Evolutionary conservation across 2,888 invertebrate species (phyloP).

Genomic region (Lysandra bellargus): DNA sequence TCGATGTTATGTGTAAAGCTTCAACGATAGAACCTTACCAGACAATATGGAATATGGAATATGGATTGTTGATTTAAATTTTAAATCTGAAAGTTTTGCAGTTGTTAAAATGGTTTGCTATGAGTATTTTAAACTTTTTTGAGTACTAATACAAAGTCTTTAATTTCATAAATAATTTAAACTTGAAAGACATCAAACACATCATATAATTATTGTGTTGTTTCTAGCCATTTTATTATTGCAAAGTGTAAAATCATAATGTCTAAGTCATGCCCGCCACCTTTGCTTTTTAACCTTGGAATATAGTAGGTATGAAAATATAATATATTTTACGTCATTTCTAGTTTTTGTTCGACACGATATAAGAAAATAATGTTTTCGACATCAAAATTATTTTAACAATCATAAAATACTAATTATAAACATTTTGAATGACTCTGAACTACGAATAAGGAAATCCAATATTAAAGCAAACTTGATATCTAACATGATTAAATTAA

Average conservation of each 20-base stretch:
- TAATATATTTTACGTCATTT: constrained; percentile 16
- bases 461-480: not conserved
- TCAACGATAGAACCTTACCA: not conserved
- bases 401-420: not conserved
- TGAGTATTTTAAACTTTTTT: no score
- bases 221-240: not conserved
- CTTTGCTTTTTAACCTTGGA: constrained; percentile 18
- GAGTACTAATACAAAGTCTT: not conserved
- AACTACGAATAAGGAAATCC: not conserved
- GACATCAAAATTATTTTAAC: not conserved
- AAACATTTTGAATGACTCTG: not conserved
- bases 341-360: not conserved
- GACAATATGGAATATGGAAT: not conserved
- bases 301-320: constrained; percentile 10
- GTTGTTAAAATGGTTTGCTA: no score
- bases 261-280: not conserved
- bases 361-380: constrained; percentile 1
- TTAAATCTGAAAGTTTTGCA: not conserved
- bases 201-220: not conserved
- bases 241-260: constrained; percentile 6
- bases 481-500: not conserved
- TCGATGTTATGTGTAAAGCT: not conserved
- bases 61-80: not conserved
- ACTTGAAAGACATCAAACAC: not conserved
- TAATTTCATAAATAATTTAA: not conserved